Percentiles rank a stretch among this genome's conserved stretches.
Conservation (phyloP, 1,140 invertebrate genomes). For the Hypothenemus hampei region DNA sequence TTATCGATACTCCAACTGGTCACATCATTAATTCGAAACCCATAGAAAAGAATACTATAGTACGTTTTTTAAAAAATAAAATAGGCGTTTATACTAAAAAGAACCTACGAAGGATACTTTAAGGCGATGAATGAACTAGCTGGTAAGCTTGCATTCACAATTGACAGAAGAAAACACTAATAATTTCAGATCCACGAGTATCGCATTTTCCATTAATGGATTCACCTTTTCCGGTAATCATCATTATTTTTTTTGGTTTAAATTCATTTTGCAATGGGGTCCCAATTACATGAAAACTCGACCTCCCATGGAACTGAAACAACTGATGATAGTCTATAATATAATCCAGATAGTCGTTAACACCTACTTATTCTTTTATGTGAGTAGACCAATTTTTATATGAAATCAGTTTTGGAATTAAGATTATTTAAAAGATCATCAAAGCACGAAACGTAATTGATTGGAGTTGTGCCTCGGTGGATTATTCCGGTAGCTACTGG, state of each 20-base stretch:
- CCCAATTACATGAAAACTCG: constrained; percentile 61
- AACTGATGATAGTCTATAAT: constrained; percentile 75
- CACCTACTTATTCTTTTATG: constrained; percentile 67
- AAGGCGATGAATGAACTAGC: constrained; percentile 25
- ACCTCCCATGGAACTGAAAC: constrained; percentile 72
- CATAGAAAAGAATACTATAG: too few relatives aligned
- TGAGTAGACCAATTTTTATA: constrained; percentile 37
- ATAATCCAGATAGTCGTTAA: constrained; percentile 72
- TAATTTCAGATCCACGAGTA: constrained; percentile 26
- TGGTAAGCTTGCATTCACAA: constrained; percentile 19
- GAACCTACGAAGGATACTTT: constrained; percentile 21
- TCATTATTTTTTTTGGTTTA: constrained; percentile 57
- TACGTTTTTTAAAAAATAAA: too few relatives aligned
- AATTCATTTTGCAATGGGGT: constrained; percentile 61
- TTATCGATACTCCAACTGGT: too few relatives aligned
- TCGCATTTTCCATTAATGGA: constrained; percentile 21
- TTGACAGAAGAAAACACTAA: neutral
- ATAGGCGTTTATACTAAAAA: constrained; percentile 30
- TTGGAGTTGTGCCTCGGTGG: constrained; percentile 62
- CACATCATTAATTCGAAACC: too few relatives aligned
- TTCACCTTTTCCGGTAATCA: constrained; percentile 52
- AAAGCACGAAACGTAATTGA: constrained; percentile 1
- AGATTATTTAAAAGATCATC: constrained; percentile 1
- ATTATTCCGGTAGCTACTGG: constrained; percentile 59
- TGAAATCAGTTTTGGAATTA: neutral